phyloP scores from a whole-genome alignment of 2,888 invertebrate genomes.

The Willowsia nigromaculata region DNA sequence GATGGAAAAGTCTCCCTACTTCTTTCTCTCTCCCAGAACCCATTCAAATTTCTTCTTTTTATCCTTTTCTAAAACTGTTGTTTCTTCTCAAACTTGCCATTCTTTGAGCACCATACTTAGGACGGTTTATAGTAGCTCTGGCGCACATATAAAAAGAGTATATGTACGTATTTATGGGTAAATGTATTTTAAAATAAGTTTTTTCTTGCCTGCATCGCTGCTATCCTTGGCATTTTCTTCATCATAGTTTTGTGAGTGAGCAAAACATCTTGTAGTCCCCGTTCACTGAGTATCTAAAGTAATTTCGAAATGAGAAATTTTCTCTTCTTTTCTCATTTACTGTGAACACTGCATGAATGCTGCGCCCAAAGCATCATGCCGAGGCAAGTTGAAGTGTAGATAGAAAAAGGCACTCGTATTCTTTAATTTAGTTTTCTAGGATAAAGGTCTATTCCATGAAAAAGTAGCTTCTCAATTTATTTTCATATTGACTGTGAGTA shows the following conservation, averaged over 20 bases:
- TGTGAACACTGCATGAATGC: background rate
- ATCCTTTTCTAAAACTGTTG: conserved; percentile 56
- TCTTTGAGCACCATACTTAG: background rate
- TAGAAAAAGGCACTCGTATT: conserved; percentile 32
- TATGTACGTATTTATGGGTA: background rate
- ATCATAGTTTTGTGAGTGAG: background rate
- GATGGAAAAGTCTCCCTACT: conserved; percentile 53
- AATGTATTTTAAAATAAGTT: conserved; percentile 20
- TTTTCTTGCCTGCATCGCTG: background rate
- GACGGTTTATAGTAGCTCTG: background rate
- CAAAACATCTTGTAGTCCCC: conserved; percentile 28
- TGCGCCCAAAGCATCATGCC: conserved; percentile 2
- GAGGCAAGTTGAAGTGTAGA: background rate
- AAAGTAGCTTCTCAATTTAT: conserved; percentile 49
- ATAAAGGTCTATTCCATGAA: conserved; percentile 26
- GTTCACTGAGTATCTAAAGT: conserved; percentile 15
- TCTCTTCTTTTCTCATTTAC: conserved; percentile 29
- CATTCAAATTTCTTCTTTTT: conserved; percentile 64
- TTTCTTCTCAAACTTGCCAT: conserved; percentile 55
- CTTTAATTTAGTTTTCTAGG: conserved; percentile 58
- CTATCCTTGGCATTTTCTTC: conserved; percentile 5
- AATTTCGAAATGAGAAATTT: conserved; percentile 64
- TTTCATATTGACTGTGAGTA: conserved; percentile 27
- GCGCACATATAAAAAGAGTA: background rate
- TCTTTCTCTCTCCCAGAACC: conserved; percentile 17